Percentiles rank a stretch among this genome's conserved stretches.
Conservation (phyloP, 2,888 invertebrate genomes). For the Myathropa florea region DNA sequence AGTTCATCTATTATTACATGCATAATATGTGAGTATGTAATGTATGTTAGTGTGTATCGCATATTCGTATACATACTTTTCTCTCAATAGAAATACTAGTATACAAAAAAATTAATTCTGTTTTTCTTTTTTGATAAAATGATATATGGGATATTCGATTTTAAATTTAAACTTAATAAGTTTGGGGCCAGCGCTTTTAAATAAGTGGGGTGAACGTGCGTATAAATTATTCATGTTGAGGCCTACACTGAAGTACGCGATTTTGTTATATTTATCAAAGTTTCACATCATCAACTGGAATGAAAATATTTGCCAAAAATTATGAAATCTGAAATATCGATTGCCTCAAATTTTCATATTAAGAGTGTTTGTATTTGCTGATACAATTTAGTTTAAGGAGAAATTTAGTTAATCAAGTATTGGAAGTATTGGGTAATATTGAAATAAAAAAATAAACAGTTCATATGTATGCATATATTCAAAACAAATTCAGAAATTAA, state of each 20-base stretch:
- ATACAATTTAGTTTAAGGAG: background rate
- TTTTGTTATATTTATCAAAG: constrained; percentile 18
- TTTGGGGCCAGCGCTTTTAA: background rate
- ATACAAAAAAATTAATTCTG: too few species aligned
- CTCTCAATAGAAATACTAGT: background rate
- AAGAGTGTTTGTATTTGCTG: background rate
- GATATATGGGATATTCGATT: background rate
- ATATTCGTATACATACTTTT: background rate
- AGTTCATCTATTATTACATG: background rate
- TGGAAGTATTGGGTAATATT: too few species aligned
- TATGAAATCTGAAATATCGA: constrained; percentile 2
- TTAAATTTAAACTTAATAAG: constrained; percentile 36
- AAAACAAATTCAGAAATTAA: too few species aligned
- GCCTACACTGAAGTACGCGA: constrained; percentile 1
- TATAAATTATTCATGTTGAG: constrained; percentile 43
- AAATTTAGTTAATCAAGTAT: background rate
- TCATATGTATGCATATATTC: too few species aligned
- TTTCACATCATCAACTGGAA: background rate
- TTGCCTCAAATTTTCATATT: background rate
- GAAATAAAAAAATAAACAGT: background rate
- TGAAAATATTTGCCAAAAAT: constrained; percentile 17
- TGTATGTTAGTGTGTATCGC: background rate
- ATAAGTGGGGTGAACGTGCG: background rate
- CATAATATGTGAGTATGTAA: background rate
- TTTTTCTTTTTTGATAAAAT: too few species aligned